Conservation (phyloP, 2,113 vertebrate genomes). For the Piliocolobus tephrosceles region DNA sequence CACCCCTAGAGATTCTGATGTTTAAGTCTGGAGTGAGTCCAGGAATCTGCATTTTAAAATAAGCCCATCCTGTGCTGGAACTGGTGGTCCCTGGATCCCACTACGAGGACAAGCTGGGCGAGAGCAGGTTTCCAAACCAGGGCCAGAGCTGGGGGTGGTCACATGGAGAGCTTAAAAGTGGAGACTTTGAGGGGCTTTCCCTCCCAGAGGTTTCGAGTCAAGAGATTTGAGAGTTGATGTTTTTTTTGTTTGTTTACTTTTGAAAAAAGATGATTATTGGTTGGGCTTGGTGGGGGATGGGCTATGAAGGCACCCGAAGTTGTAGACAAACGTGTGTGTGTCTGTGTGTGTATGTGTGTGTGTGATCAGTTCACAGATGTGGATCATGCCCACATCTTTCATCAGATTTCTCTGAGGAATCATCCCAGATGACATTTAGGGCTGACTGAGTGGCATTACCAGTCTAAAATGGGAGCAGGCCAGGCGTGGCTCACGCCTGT, state of each 20-base stretch:
- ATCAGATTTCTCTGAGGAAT: neutral
- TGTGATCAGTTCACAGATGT: neutral
- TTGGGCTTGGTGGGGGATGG: neutral
- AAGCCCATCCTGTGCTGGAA: neutral
- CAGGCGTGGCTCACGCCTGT: no score
- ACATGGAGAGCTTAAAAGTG: neutral
- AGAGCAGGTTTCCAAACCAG: neutral
- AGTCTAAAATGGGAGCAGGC: neutral
- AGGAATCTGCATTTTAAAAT: neutral
- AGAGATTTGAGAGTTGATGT: neutral
- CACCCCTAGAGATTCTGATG: neutral
- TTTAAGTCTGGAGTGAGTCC: neutral
- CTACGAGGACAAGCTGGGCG: neutral
- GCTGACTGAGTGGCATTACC: neutral
- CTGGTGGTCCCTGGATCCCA: neutral
- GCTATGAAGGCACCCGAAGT: neutral
- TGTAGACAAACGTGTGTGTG: neutral
- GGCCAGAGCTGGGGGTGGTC: neutral
- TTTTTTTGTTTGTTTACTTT: neutral
- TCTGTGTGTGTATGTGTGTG: fast-evolving
- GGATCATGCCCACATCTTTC: neutral
- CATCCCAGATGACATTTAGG: neutral
- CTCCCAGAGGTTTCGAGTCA: neutral
- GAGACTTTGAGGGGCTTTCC: neutral
- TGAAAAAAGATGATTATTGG: neutral